These are phyloP conservation scores for Ormyrus labotus DNA, from an alignment of 2,888 invertebrate genomes.

Conservation along the genomic window DNA sequence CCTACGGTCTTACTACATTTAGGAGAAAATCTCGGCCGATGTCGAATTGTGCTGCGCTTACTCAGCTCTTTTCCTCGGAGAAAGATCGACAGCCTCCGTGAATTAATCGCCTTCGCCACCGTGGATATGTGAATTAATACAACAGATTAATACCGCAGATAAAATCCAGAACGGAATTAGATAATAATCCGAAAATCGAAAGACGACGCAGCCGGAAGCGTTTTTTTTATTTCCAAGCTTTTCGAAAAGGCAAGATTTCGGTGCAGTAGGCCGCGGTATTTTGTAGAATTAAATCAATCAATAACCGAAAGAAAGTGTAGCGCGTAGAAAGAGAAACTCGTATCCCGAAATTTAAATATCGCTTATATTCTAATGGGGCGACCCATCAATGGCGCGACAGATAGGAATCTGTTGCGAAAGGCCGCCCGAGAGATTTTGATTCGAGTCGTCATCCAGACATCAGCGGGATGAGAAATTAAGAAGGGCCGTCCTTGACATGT, in stretches of 20 bases:
- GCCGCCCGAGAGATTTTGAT: conserved; percentile 19
- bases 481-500: conserved; percentile 49
- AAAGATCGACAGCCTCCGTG: no score
- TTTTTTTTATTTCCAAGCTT: no score
- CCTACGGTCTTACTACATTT: no score
- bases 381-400: conserved; percentile 28
- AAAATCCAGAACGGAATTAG: no score
- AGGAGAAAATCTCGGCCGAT: no score
- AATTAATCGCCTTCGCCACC: no score
- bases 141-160: no score
- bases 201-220: no score
- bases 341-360: conserved; percentile 36
- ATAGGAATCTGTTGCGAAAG: conserved; percentile 45
- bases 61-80: no score
- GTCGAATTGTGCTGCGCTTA: no score
- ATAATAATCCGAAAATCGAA: no score
- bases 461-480: conserved; percentile 38
- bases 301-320: background rate
- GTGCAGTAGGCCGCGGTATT: background rate
- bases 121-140: no score
- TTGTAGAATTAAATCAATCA: background rate
- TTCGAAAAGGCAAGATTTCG: background rate
- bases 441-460: conserved; percentile 34
- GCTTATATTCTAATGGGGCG: conserved; percentile 32
- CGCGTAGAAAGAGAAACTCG: conserved; percentile 23